phyloP scores from a whole-genome alignment of 1,140 invertebrate species.

The Coptotermes formosanus region DNA sequence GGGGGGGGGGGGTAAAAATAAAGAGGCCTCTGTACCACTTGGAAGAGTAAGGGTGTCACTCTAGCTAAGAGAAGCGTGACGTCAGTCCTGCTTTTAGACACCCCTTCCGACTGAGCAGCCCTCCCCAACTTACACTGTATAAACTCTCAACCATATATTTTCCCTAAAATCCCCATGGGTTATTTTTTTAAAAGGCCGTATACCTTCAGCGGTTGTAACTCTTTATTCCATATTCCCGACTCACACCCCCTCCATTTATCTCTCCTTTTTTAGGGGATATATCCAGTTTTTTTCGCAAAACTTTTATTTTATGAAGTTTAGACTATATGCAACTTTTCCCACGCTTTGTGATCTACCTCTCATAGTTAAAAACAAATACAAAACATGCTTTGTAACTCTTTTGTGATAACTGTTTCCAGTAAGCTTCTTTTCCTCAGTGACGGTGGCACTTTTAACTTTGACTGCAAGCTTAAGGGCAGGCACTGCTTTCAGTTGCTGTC shows the following conservation, averaged over 20 bases:
- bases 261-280: not conserved
- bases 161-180: not conserved
- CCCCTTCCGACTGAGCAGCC: not conserved
- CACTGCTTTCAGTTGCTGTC: too few species aligned
- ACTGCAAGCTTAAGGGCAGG: too few species aligned
- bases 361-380: not conserved
- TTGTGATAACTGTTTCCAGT: not conserved
- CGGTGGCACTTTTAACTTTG: not conserved
- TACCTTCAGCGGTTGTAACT: not conserved
- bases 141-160: conserved; percentile 14
- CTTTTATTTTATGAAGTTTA: not conserved
- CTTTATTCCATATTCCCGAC: not conserved
- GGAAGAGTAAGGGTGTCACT: not conserved
- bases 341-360: not conserved
- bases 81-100: not conserved
- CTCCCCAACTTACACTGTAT: not conserved
- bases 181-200: not conserved
- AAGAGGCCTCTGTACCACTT: not conserved
- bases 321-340: not conserved
- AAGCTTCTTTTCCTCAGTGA: not conserved
- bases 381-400: not conserved
- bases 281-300: not conserved
- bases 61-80: not conserved
- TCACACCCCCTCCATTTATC: not conserved
- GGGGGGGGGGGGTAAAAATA: not conserved